Percentiles rank a stretch among this genome's conserved stretches.
These are phyloP conservation scores for Ephydatia muelleri DNA, from an alignment of 37 sponge, comb jelly and placozoan genomes.

Conservation along the genomic window DNA sequence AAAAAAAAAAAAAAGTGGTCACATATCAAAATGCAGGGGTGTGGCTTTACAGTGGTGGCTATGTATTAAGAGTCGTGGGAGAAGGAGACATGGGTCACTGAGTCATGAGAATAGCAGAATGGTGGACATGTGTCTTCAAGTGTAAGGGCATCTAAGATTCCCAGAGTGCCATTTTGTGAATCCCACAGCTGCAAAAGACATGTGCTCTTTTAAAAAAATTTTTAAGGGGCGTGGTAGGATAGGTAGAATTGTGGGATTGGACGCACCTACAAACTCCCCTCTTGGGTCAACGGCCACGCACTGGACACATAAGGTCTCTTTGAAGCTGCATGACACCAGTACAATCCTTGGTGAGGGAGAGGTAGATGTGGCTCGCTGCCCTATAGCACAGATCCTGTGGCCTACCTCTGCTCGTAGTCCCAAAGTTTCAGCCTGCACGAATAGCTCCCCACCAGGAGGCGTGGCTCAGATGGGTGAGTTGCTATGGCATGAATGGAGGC, in stretches of 20 bases:
- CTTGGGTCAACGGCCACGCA: constrained; percentile 73
- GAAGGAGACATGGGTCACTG: constrained; percentile 86
- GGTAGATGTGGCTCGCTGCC: no score
- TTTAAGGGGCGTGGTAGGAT: no score
- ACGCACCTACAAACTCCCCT: constrained; percentile 69
- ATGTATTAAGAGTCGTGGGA: constrained; percentile 90
- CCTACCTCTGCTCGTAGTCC: constrained; percentile 88
- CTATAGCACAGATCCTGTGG: neutral
- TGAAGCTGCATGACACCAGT: constrained; percentile 47
- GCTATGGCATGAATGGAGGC: constrained; percentile 75
- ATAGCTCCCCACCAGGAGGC: constrained; percentile 83
- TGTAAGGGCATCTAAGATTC: constrained; percentile 74
- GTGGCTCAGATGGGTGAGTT: constrained; percentile 74
- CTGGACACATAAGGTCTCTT: constrained; percentile 60
- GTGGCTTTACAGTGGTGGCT: constrained; percentile 93
- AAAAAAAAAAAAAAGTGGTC: no score
- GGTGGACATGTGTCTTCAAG: constrained; percentile 66
- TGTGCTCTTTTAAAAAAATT: no score
- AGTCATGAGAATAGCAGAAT: constrained; percentile 78
- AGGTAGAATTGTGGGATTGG: no score
- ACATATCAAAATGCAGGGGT: no score
- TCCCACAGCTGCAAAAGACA: constrained; percentile 77
- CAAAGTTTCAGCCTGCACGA: constrained; percentile 87
- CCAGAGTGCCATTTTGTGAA: constrained; percentile 79
- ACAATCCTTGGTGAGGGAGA: no score